phyloP scores from a whole-genome alignment of 2,113 vertebrate species.

The Pelvicachromis taeniatus region DNA sequence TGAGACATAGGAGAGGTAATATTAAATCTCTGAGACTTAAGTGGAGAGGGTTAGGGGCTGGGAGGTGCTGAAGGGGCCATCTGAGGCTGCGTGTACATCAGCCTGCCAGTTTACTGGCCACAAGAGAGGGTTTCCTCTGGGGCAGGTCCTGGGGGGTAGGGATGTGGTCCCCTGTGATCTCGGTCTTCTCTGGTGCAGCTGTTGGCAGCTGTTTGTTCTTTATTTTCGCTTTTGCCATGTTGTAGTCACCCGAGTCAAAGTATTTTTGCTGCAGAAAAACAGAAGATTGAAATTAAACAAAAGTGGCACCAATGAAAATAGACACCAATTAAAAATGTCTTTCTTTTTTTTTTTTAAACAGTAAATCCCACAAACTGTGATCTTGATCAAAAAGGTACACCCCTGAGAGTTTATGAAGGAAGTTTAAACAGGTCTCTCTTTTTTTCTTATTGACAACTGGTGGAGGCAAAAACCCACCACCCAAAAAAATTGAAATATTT shows the following conservation, averaged over 20 bases:
- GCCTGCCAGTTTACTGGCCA: constrained; percentile 96
- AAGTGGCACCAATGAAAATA: background rate
- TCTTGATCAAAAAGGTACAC: background rate
- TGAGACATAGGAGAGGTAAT: constrained; percentile 71
- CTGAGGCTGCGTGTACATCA: constrained; percentile 68
- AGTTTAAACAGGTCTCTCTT: background rate
- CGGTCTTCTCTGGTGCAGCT: constrained; percentile 90
- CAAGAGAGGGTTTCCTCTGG: constrained; percentile 97
- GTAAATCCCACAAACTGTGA: background rate
- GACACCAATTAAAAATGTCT: background rate
- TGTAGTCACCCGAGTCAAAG: constrained; percentile 99
- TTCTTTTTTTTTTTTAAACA: background rate
- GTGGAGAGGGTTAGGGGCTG: constrained; percentile 73
- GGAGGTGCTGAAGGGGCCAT: background rate
- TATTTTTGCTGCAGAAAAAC: constrained; percentile 88
- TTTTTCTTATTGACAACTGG: background rate
- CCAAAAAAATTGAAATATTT: too few species aligned
- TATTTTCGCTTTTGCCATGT: constrained; percentile 98
- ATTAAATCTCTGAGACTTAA: constrained; percentile 47
- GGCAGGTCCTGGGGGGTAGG: constrained; percentile 98
- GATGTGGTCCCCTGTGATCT: constrained; percentile 98
- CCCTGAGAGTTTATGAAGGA: background rate
- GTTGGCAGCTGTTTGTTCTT: constrained; percentile 95
- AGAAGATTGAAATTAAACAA: background rate
- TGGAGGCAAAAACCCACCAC: background rate